Base-by-base conservation (phyloP, 1,140 invertebrate genomes). In the Drosophila sucinea region DNA sequence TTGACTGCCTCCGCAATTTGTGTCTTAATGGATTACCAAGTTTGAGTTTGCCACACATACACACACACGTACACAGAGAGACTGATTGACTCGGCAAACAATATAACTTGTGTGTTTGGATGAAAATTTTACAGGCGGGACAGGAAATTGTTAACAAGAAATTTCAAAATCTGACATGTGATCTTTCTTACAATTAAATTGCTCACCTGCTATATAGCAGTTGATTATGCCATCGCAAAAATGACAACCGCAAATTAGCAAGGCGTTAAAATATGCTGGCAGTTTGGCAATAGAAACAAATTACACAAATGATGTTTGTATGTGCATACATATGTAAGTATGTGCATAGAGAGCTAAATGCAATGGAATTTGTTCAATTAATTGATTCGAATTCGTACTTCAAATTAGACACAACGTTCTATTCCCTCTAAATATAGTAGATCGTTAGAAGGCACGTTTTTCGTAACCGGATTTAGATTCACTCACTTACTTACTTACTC, bases 91-190 rank as follows among this genome's bases (percentile, higher is more conserved):
- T 17, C 27, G 44, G 6, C 44, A 51, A 51, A 51, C 23, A 27
- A 51, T 51, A 51, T 51, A 27, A 17, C 17, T 17, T 17, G 17
- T 17, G 17, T 17, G n/a, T 5, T 25, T 47, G 44, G 5, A 47
- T 38, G 35, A 25, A 47, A 47, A 23, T 47, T 23, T 51, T 51
- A 10, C 44, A 51, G 44, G 44, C 44, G 44, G 44, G 44, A 51
- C 44, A 51, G 44, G 44, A 51, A 51, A 51, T 51, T 25, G 44
- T 51, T 51, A 51, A 51, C 44, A 51, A 51, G 44, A 51, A 51
- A 51, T 27, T 51, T 51, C 25, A 10, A 51, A 51, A 51, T 51
- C 7, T 51, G 44, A 51, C 44, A 51, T 51, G n/a, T 51, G 44
- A 51, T 51, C 44, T 51, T 51, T 51, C 23, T 27, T 51, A 25